phyloP scores from a whole-genome alignment of 1,140 invertebrate species.

The Rhagoletis zephyria region DNA sequence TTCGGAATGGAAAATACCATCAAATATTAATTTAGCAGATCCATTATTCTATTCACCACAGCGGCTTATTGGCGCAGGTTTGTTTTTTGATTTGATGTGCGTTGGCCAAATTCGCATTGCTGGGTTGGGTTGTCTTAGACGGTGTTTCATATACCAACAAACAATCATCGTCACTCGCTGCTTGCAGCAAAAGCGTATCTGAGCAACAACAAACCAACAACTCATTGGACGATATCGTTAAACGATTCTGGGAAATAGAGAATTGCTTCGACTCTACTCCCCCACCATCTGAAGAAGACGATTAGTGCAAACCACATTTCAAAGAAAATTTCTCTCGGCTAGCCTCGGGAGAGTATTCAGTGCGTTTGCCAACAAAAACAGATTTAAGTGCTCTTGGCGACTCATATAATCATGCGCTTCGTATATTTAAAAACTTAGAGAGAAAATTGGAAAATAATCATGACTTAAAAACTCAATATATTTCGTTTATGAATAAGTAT shows the following conservation, averaged over 20 bases:
- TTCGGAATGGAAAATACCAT: constrained; percentile 51
- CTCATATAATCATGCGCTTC: constrained; percentile 43
- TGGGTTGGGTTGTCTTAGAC: constrained; percentile 67
- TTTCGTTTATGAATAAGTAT: constrained; percentile 33
- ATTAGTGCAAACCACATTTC: constrained; percentile 47
- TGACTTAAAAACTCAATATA: constrained; percentile 20
- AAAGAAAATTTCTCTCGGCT: background rate
- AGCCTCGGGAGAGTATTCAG: constrained; percentile 43
- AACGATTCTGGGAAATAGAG: constrained; percentile 58
- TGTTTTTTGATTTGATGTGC: constrained; percentile 57
- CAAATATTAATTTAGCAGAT: constrained; percentile 61
- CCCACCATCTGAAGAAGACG: background rate
- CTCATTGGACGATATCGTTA: background rate
- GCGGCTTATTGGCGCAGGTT: constrained; percentile 61
- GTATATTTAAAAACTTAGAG: constrained; percentile 42
- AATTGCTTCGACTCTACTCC: constrained; percentile 40
- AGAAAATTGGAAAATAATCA: background rate
- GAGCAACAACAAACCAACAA: background rate
- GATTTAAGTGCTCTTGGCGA: background rate
- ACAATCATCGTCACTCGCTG: background rate
- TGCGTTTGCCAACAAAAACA: constrained; percentile 17
- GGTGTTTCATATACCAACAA: background rate
- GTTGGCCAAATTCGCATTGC: constrained; percentile 62
- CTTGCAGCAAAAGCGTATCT: background rate
- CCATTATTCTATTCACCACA: constrained; percentile 58